Conservation (phyloP, 2,888 invertebrate genomes). For the Autographa gamma region DNA sequence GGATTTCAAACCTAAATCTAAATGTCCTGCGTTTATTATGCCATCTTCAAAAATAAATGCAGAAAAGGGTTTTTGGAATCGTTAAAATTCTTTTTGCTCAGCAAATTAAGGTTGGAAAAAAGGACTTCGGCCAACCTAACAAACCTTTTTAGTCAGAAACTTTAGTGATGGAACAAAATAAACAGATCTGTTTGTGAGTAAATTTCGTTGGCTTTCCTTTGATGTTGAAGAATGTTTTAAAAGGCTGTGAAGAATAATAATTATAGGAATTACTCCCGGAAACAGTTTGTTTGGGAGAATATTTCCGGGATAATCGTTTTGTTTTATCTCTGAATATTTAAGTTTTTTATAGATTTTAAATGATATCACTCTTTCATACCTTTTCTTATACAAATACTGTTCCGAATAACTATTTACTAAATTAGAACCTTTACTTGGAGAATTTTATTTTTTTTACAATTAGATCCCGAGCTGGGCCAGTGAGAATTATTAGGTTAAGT, state of each 20-base stretch:
- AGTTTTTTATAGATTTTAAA: too few species aligned
- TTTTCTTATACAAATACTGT: too few species aligned
- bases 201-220: constrained; percentile 37
- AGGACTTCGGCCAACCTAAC: not conserved
- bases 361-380: too few species aligned
- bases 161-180: constrained; percentile 9
- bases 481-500: too few species aligned
- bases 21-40: not conserved
- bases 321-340: not conserved
- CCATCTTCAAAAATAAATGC: not conserved
- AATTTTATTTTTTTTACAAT: too few species aligned
- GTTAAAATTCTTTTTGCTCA: constrained; percentile 4
- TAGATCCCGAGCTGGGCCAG: too few species aligned
- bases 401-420: too few species aligned
- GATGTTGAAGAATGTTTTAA: constrained; percentile 49
- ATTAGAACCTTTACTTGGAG: too few species aligned
- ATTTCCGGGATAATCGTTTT: constrained; percentile 14
- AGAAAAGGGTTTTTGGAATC: not conserved
- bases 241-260: constrained; percentile 53
- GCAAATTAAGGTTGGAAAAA: constrained; percentile 2
- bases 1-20: not conserved
- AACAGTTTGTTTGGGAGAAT: constrained; percentile 22
- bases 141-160: not conserved
- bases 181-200: constrained; percentile 25
- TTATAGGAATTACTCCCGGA: constrained; percentile 14